phyloP scores from a whole-genome alignment of 2,113 vertebrate species.

The Cyanocitta stelleri region DNA sequence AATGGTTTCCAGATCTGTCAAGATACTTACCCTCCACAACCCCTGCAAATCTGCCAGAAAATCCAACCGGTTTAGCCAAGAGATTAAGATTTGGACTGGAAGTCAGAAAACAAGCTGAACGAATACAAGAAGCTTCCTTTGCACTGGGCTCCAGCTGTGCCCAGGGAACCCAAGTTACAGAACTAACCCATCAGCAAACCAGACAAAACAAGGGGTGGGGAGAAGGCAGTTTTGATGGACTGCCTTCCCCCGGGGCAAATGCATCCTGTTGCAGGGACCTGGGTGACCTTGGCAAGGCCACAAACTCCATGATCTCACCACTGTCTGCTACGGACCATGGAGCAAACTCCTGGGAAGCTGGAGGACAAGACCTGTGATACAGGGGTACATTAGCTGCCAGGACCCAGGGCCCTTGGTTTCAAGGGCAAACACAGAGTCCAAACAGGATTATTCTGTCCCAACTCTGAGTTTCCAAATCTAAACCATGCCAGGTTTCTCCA shows the following conservation, averaged over 20 bases:
- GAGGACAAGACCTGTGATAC: background rate
- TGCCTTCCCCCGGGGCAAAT: background rate
- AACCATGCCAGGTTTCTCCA: background rate
- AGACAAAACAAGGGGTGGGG: background rate
- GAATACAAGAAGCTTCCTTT: background rate
- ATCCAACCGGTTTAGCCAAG: background rate
- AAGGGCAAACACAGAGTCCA: background rate
- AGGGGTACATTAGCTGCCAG: background rate
- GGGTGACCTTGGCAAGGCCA: background rate
- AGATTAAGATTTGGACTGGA: background rate
- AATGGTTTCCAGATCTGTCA: background rate
- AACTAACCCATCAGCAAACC: background rate
- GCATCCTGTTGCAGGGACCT: background rate
- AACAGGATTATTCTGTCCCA: background rate
- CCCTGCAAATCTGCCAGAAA: background rate
- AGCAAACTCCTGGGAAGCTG: background rate
- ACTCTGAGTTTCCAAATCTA: background rate
- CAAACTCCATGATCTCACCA: background rate
- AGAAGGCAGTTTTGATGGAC: background rate
- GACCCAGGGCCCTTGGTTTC: background rate
- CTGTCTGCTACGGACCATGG: accelerated
- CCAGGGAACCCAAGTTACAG: background rate
- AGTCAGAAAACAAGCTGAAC: background rate
- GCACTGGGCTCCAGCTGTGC: background rate
- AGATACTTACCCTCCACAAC: accelerated